Evolutionary conservation across 1,140 invertebrate genomes (phyloP).

Genomic region (Meloidogyne exigua): DNA sequence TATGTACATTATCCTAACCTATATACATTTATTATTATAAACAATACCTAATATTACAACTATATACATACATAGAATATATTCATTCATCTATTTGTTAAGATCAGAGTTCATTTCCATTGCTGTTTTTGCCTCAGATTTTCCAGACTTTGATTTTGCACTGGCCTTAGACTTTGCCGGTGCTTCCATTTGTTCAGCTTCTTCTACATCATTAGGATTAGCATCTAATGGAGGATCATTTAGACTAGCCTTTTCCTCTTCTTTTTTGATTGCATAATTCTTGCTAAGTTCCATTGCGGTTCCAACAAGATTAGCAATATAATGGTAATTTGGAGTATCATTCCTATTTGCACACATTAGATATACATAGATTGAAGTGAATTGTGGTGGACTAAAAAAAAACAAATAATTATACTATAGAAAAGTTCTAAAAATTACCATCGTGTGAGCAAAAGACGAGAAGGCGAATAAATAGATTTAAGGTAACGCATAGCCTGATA

Average conservation of each 20-base stretch:
- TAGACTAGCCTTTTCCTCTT: neutral
- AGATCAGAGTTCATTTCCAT: too few species aligned
- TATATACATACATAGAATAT: neutral
- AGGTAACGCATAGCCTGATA: conserved; percentile 40
- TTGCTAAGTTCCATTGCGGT: conserved; percentile 24
- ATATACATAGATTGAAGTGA: conserved; percentile 39
- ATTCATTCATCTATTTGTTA: neutral
- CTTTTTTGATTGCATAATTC: neutral
- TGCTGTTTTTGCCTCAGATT: neutral
- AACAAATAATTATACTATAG: neutral
- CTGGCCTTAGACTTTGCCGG: neutral
- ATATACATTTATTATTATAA: too few species aligned
- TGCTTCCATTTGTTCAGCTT: neutral
- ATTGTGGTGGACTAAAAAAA: conserved; percentile 30
- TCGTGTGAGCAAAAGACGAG: conserved; percentile 26
- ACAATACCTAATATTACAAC: too few species aligned
- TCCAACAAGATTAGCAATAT: conserved; percentile 26
- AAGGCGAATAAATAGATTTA: conserved; percentile 29
- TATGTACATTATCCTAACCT: too few species aligned
- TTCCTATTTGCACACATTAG: conserved; percentile 28
- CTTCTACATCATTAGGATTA: neutral
- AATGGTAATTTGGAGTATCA: conserved; percentile 29
- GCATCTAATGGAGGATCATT: neutral
- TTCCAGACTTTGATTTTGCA: neutral
- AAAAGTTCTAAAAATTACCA: neutral